These are phyloP conservation scores for Eupithecia centaureata DNA, from an alignment of 2,888 invertebrate genomes.

Conservation along the genomic window DNA sequence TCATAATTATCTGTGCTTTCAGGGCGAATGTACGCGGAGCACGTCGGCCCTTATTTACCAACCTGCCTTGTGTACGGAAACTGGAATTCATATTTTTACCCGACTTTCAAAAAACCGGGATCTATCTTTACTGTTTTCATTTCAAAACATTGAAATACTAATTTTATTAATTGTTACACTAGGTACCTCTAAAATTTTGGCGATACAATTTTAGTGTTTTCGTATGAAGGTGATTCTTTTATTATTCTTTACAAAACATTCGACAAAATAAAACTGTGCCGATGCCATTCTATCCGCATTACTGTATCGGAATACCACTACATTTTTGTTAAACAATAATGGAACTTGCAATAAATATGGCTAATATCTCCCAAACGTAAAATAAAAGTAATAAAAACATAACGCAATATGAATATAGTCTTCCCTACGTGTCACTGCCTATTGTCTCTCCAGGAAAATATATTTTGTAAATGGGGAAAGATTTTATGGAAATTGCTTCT, in stretches of 20 bases:
- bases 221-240: not conserved
- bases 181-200: not conserved
- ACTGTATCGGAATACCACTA: conserved; percentile 11
- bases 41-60: conserved; percentile 6
- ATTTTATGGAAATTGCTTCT: conserved; percentile 14
- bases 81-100: conserved; percentile 3
- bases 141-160: not conserved
- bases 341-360: conserved; percentile 32
- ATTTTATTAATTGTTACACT: no score
- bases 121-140: not conserved
- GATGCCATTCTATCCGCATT: not conserved
- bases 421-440: conserved; percentile 39
- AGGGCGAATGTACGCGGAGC: not conserved
- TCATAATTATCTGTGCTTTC: conserved; percentile 28
- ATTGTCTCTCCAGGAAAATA: conserved; percentile 3
- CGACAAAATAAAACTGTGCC: not conserved
- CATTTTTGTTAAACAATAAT: conserved; percentile 32
- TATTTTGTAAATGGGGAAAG: conserved; percentile 17
- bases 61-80: not conserved
- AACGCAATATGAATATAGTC: conserved; percentile 40
- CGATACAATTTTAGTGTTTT: not conserved
- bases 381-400: conserved; percentile 37
- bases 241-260: not conserved
- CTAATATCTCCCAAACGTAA: conserved; percentile 43
- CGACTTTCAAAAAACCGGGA: not conserved